These are phyloP conservation scores for Aradophagus sp. DNA, from an alignment of 1,140 invertebrate species.

Conservation along the genomic window DNA sequence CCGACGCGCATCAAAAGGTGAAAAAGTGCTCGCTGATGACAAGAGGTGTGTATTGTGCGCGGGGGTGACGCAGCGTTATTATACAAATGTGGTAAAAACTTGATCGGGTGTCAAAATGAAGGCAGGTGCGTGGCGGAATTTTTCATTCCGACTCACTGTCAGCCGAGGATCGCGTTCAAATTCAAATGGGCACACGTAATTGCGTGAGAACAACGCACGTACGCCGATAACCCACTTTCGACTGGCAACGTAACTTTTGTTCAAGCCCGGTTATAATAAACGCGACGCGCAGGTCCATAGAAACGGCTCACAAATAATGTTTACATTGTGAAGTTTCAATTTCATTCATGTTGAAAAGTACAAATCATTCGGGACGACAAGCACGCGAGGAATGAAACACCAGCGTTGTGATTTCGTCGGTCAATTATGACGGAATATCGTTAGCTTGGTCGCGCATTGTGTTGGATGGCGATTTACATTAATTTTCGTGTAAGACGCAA, in stretches of 20 bases:
- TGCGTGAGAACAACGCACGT: conserved; percentile 14
- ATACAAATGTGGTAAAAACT: conserved; percentile 37
- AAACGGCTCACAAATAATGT: conserved; percentile 15
- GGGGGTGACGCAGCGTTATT: conserved; percentile 47
- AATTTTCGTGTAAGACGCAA: conserved; percentile 15
- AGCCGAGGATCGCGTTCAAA: conserved; percentile 26
- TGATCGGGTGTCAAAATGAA: conserved; percentile 42
- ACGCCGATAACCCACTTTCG: conserved; percentile 16
- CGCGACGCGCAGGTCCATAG: background rate
- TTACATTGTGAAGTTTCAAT: conserved; percentile 28
- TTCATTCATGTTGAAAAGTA: conserved; percentile 39
- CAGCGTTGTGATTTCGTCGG: conserved; percentile 20
- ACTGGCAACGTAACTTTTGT: conserved; percentile 16
- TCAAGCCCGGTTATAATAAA: conserved; percentile 2
- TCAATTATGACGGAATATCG: conserved; percentile 12
- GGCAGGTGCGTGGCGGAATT: conserved; percentile 45
- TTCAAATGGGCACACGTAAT: conserved; percentile 15
- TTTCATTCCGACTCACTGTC: conserved; percentile 34
- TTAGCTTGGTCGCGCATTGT: no score
- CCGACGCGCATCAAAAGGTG: conserved; percentile 43
- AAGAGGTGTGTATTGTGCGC: conserved; percentile 35
- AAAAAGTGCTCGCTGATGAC: conserved; percentile 48
- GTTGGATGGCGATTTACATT: conserved; percentile 30
- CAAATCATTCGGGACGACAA: conserved; percentile 38
- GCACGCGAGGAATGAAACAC: conserved; percentile 27